Evolutionary conservation across 1,140 invertebrate species (phyloP).

Genomic region (Drosophila melanogaster): Release_6_plus_ISO1_MT NC_004354.4:18375001-18375500

Average conservation of each 20-base stretch:
- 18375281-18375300: conserved; percentile 56
- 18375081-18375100: conserved; percentile 53
- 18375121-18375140: conserved; percentile 48
- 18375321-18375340: conserved; percentile 72
- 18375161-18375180: conserved; percentile 65
- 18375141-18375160: conserved; percentile 64
- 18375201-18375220: conserved; percentile 15
- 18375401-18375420: background rate
- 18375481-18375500: no score
- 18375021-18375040: conserved; percentile 60
- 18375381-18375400: conserved; percentile 72
- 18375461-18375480: no score
- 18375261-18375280: conserved; percentile 76
- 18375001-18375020: conserved; percentile 22
- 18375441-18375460: background rate
- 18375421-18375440: background rate
- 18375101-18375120: conserved; percentile 32
- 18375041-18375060: conserved; percentile 81
- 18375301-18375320: conserved; percentile 61
- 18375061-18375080: conserved; percentile 74
- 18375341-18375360: conserved; percentile 77
- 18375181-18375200: conserved; percentile 25
- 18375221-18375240: conserved; percentile 12
- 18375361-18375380: conserved; percentile 81
- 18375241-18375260: conserved; percentile 65